Conservation (phyloP, 2,888 invertebrate species). For the Napeogenes sylphis region DNA sequence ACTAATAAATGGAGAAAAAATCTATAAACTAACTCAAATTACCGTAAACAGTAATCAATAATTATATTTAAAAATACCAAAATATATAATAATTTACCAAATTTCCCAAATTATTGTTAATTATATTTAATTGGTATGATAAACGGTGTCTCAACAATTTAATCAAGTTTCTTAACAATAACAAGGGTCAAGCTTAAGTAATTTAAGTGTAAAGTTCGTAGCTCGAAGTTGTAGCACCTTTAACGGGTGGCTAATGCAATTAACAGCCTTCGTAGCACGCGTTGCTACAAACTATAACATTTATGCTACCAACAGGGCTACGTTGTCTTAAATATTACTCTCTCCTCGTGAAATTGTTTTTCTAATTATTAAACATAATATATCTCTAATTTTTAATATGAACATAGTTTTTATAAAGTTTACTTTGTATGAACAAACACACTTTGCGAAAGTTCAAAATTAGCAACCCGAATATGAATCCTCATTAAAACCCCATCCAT, state of each 20-base stretch:
- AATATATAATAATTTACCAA: background rate
- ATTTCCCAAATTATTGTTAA: background rate
- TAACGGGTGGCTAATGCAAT: constrained; percentile 51
- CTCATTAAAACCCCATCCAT: constrained; percentile 7
- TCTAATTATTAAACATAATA: background rate
- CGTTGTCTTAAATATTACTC: constrained; percentile 18
- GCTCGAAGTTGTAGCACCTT: constrained; percentile 44
- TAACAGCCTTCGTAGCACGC: constrained; percentile 56
- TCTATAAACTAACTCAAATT: no score
- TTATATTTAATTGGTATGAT: constrained; percentile 3
- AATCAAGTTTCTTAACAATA: constrained; percentile 32
- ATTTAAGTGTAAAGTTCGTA: constrained; percentile 39
- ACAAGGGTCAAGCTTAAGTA: constrained; percentile 36
- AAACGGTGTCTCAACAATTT: constrained; percentile 21
- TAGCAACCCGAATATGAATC: constrained; percentile 13
- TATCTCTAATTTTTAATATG: background rate
- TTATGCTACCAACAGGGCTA: constrained; percentile 1
- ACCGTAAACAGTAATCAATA: no score
- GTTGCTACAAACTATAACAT: constrained; percentile 32
- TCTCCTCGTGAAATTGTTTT: background rate
- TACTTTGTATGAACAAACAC: background rate
- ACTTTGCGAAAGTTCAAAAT: constrained; percentile 12
- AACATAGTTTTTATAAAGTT: background rate
- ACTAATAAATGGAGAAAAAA: no score
- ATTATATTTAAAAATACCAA: background rate